phyloP scores from a whole-genome alignment of 2,888 invertebrate genomes.

The Erannis defoliaria region DNA sequence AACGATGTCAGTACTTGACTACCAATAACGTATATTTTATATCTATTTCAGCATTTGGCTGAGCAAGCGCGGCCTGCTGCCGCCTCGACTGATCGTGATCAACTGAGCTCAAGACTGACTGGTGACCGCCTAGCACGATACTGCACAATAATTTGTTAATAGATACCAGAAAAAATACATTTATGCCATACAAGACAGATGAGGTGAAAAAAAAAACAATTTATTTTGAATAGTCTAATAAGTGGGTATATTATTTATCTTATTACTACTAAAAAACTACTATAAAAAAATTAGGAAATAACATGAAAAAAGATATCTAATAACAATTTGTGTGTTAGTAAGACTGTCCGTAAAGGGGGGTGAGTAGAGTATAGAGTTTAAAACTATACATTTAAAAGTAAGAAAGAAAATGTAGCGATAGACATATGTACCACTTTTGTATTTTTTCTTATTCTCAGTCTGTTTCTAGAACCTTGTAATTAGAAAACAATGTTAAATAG shows the following conservation, averaged over 20 bases:
- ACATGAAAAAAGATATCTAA: slow-evolving; percentile 9
- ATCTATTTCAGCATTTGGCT: slow-evolving; percentile 92
- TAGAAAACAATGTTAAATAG: not conserved
- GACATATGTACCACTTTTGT: slow-evolving; percentile 48
- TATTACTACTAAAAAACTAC: too few species aligned
- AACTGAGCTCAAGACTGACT: slow-evolving; percentile 58
- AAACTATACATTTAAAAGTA: slow-evolving; percentile 24
- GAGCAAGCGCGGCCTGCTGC: slow-evolving; percentile 82
- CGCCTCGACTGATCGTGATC: slow-evolving; percentile 74
- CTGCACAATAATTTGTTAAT: not conserved
- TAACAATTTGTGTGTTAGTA: slow-evolving; percentile 22
- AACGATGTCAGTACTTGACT: too few species aligned
- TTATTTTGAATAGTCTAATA: too few species aligned
- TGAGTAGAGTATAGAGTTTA: slow-evolving; percentile 25
- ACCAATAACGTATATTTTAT: slow-evolving; percentile 2
- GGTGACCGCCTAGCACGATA: not conserved
- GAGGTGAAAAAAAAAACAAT: not conserved
- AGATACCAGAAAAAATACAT: not conserved
- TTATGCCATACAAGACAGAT: too few species aligned
- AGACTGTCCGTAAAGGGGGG: slow-evolving; percentile 31
- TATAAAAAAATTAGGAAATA: not conserved
- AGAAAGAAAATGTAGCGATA: slow-evolving; percentile 39
- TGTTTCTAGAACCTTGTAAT: slow-evolving; percentile 20
- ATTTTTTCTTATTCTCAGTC: slow-evolving; percentile 48
- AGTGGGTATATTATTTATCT: too few species aligned